Base-by-base conservation (phyloP, 2,113 vertebrate genomes). In the Atherinomorus stipes region DNA sequence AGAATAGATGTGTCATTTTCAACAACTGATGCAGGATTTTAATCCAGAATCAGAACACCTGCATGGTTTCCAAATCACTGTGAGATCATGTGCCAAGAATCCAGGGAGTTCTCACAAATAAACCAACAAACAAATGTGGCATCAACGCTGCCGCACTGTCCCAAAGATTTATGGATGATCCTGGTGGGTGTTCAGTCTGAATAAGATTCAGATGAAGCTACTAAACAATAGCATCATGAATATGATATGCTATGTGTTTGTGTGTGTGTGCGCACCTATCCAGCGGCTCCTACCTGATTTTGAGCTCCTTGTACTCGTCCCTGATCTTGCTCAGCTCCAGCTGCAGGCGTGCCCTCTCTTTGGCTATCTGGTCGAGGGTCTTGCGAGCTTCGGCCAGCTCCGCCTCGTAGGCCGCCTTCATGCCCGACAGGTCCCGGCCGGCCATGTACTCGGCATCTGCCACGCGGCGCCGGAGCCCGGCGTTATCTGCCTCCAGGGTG, bases 331-430 rank as follows among this genome's bases (percentile, higher is more conserved):
- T 87, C 65, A 98, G 94, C 91, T 98, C 97, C 84, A 99, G 92
- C 93, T 99, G 96, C 84, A 98, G 89, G 44, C 96, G 94, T 0
- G 97, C 97, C 5, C 96, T 93, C 89, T 98, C 97, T 92, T 95
- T 98, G 83, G 98, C 97, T 86, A 99, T 96, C 1, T 97, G 95
- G 88, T 99, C 97, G 73, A 99, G 94, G 78, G 96, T 97, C 89
- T 97, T 97, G 64, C 98, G 96, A 74, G 98, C 98, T 18, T 99
- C 98, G 0, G 96, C 95, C 82, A 99, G 95, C 94, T 99, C 98
- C 0, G 92, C 92, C 93, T 99, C 97, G 2, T 98, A 99, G 50
- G 96, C 95, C 4, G 88, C 85, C 92, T 99, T 99, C 75, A 99
- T 94, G 90, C 97, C 96, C 0, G 95, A 92, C 69, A 97, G 90